Percentiles rank a stretch among this genome's conserved stretches.
These are phyloP conservation scores for Liopterus haemorrhoidalis DNA, from an alignment of 2,888 invertebrate genomes.

Conservation along the genomic window DNA sequence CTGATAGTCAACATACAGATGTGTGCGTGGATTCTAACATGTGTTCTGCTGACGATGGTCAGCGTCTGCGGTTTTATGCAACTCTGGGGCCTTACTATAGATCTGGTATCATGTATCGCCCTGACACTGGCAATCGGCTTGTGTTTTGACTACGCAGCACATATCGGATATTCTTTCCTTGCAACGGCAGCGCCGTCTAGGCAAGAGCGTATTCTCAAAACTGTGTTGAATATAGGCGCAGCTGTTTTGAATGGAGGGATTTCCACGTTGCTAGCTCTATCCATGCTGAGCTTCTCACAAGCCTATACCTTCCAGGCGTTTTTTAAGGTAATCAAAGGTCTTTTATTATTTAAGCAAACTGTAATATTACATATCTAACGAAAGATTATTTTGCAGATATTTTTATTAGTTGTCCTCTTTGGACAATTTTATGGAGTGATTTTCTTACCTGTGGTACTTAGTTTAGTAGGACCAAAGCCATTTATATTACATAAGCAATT, in stretches of 20 bases:
- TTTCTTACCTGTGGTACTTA: slow-evolving; percentile 68
- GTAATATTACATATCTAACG: background rate
- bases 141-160: slow-evolving; percentile 79
- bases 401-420: slow-evolving; percentile 67
- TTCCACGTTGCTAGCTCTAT: slow-evolving; percentile 68
- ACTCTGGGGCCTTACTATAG: slow-evolving; percentile 75
- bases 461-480: slow-evolving; percentile 63
- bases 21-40: slow-evolving; percentile 72
- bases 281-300: slow-evolving; percentile 62
- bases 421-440: slow-evolving; percentile 73
- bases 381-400: slow-evolving; percentile 55
- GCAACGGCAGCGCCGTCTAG: slow-evolving; percentile 52
- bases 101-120: slow-evolving; percentile 74
- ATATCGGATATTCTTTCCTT: slow-evolving; percentile 74
- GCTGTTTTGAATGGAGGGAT: slow-evolving; percentile 74
- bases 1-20: slow-evolving; percentile 71
- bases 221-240: slow-evolving; percentile 66
- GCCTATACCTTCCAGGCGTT: slow-evolving; percentile 74
- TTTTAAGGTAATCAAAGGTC: slow-evolving; percentile 49
- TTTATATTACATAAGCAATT: no score
- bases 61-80: slow-evolving; percentile 75
- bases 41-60: slow-evolving; percentile 66
- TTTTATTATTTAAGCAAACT: background rate
- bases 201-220: slow-evolving; percentile 55
- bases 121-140: slow-evolving; percentile 74